Evolutionary conservation across 2,113 vertebrate species (phyloP).

Genomic region (Myotis yumanensis): DNA sequence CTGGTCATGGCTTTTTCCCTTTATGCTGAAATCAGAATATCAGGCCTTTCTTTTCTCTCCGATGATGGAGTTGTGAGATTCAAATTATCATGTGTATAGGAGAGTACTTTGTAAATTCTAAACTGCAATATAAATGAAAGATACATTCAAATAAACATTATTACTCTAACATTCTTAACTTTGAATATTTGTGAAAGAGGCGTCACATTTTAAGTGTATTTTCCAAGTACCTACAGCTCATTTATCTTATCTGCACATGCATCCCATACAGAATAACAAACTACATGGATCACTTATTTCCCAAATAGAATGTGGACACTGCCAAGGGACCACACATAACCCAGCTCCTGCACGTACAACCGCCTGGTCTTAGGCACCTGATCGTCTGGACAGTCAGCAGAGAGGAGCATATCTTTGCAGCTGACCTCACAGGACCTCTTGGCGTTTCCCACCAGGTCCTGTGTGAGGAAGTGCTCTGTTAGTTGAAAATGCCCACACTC

Average conservation of each 20-base stretch:
- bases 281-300: background rate
- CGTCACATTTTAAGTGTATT: background rate
- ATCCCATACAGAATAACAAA: background rate
- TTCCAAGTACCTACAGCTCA: background rate
- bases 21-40: background rate
- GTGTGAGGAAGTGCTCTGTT: background rate
- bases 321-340: fast-evolving
- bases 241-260: background rate
- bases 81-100: background rate
- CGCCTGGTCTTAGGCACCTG: background rate
- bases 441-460: background rate
- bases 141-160: background rate
- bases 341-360: fast-evolving
- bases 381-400: background rate
- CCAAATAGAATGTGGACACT: background rate
- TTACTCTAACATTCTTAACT: background rate
- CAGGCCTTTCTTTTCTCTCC: background rate
- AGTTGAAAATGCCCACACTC: background rate
- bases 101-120: background rate
- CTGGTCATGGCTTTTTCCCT: background rate
- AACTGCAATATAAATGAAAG: background rate
- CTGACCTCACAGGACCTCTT: background rate
- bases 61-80: background rate
- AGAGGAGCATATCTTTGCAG: background rate
- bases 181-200: background rate